phyloP scores from a whole-genome alignment of 2,888 invertebrate genomes.

The Blastobasis adustella region DNA sequence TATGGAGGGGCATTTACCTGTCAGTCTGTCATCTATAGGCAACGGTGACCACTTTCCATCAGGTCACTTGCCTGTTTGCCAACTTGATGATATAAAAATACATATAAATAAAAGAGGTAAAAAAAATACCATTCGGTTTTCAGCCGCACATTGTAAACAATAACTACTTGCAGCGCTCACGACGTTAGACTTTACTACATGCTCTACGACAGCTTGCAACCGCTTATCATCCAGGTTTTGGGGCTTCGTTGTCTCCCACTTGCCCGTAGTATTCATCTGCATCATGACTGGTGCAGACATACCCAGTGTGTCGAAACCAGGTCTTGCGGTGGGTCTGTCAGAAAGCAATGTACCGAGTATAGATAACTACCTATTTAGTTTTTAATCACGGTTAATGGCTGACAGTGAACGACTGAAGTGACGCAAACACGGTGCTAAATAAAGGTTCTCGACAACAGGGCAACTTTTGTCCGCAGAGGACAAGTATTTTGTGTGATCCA shows the following conservation, averaged over 20 bases:
- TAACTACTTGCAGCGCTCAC: constrained; percentile 53
- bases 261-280: constrained; percentile 54
- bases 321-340: constrained; percentile 36
- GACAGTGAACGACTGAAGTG: no score
- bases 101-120: no score
- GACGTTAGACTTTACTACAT: constrained; percentile 44
- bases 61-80: no score
- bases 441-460: no score
- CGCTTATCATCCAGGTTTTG: constrained; percentile 43
- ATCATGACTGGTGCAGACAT: constrained; percentile 43
- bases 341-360: no score
- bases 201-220: constrained; percentile 42
- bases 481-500: no score
- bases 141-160: constrained; percentile 48
- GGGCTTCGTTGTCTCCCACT: constrained; percentile 51
- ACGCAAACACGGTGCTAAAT: no score
- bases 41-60: neutral
- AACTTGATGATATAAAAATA: neutral
- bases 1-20: no score
- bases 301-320: constrained; percentile 42
- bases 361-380: no score
- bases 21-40: neutral
- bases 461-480: no score
- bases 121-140: constrained; percentile 16
- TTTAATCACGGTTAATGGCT: no score